Base-by-base conservation (phyloP, 2,888 invertebrate genomes). In the Phania funesta region DNA sequence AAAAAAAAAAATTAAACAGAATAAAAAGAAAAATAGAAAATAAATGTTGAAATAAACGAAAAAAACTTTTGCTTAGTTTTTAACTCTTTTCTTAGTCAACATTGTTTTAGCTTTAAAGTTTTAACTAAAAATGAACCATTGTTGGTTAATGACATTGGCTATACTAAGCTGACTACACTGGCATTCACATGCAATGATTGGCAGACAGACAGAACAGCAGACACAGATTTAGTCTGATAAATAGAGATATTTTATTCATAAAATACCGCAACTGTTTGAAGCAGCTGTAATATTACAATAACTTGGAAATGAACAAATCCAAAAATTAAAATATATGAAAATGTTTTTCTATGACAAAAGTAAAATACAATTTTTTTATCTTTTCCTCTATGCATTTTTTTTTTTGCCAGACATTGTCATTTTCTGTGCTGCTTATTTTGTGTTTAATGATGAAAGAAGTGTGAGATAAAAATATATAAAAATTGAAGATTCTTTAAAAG, bases 121-220 rank as follows among this genome's bases (percentile, higher is more conserved):
- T 46, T 44, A 35, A 46, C 24, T 38, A 29, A 67, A 77, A 73
- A 68, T 64, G 62, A 50, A 32, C 18, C 62, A 44, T 65, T 74
- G 77, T 77, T 76, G 77, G 74, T 82, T 82, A 82, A 82, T 82
- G 81, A 82, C 77, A 81, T 81, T 81, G 73, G 62, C 13, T 29
- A 32, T 52, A 60, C 52, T 41, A 60, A 71, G 73, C 41, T 54
- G 79, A 54, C 41, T 73, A 32, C 20, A 46, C 50, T 44, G 35
- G 38, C 44, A 60, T 32, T 18, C 58, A 50, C 11, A n/a, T 8
- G 20, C 11, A 67, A 3, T 24, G 7, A 44, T 32, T 44, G 16
- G n/a, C 29, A 35, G 41, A 16, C 8, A 26, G 22, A 24, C 3
- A 16, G 6, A 70, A 6, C 8, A 50, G n/a, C 32, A n/a, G 16